phyloP scores from a whole-genome alignment of 2,888 invertebrate species.

The Laothoe populi region DNA sequence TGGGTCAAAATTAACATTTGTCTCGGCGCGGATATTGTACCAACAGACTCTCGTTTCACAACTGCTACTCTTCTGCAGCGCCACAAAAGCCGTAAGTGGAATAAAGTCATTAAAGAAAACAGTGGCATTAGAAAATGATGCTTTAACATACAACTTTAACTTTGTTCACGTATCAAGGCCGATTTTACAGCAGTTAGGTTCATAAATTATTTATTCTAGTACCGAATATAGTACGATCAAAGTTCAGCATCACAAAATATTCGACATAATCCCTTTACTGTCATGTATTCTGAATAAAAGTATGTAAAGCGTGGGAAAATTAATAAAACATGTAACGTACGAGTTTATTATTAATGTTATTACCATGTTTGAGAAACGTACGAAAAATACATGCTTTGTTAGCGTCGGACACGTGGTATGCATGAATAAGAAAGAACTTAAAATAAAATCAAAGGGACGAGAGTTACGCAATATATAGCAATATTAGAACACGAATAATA shows the following conservation, averaged over 20 bases:
- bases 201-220: slow-evolving; percentile 19
- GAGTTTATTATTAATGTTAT: too few relatives aligned
- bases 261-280: not conserved
- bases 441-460: not conserved
- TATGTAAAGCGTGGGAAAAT: too few relatives aligned
- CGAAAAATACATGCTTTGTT: not conserved
- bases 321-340: too few relatives aligned
- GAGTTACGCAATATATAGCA: not conserved
- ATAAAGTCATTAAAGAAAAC: too few relatives aligned
- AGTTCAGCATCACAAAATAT: not conserved
- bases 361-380: not conserved
- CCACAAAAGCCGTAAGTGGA: too few relatives aligned
- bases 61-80: too few relatives aligned
- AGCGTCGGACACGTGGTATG: not conserved
- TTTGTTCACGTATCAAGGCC: not conserved
- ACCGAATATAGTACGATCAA: not conserved
- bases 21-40: too few relatives aligned
- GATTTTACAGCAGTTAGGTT: not conserved
- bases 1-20: too few relatives aligned
- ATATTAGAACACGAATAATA: not conserved
- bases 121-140: too few relatives aligned
- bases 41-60: too few relatives aligned
- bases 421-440: not conserved
- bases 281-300: too few relatives aligned
- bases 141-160: too few relatives aligned